Conservation (phyloP, 2,888 invertebrate species). For the Trimorus sp. region DNA sequence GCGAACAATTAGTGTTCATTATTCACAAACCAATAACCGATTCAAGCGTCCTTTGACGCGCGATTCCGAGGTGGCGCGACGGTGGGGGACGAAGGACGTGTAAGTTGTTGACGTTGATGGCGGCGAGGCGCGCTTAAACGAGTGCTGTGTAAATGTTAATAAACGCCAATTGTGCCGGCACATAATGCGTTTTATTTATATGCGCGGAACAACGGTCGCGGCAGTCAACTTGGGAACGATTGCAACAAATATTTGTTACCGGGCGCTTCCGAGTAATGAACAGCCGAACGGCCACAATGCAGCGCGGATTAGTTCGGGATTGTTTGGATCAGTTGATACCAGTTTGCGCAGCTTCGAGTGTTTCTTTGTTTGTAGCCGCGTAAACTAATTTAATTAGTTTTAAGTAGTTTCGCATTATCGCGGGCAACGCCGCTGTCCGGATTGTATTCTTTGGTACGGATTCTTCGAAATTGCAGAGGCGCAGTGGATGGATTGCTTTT, state of each 20-base stretch:
- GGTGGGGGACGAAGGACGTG: conserved; percentile 5
- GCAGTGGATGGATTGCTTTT: too few relatives aligned
- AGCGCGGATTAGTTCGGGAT: conserved; percentile 21
- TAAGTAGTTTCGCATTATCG: conserved; percentile 23
- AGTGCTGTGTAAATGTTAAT: conserved; percentile 46
- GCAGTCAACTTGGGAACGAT: conserved; percentile 27
- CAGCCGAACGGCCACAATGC: conserved; percentile 9
- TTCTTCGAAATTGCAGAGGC: too few relatives aligned
- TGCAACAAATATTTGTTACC: conserved; percentile 40
- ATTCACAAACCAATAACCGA: conserved; percentile 49
- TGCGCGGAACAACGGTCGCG: conserved; percentile 19
- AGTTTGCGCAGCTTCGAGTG: conserved; percentile 10
- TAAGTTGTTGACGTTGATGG: conserved; percentile 52
- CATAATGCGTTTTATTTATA: conserved; percentile 45
- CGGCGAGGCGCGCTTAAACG: conserved; percentile 7
- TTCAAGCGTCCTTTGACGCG: conserved; percentile 38
- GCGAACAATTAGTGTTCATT: conserved; percentile 50
- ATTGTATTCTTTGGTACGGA: too few relatives aligned
- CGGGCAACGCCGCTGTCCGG: too few relatives aligned
- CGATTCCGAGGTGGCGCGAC: too few relatives aligned
- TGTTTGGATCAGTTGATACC: conserved; percentile 21
- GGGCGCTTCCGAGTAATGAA: conserved; percentile 35
- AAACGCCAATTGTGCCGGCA: conserved; percentile 32
- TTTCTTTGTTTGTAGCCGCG: conserved; percentile 1
- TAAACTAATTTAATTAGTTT: conserved; percentile 26